Evolutionary conservation across 2,888 invertebrate genomes (phyloP).

Genomic region (Tetropium fuscum): DNA sequence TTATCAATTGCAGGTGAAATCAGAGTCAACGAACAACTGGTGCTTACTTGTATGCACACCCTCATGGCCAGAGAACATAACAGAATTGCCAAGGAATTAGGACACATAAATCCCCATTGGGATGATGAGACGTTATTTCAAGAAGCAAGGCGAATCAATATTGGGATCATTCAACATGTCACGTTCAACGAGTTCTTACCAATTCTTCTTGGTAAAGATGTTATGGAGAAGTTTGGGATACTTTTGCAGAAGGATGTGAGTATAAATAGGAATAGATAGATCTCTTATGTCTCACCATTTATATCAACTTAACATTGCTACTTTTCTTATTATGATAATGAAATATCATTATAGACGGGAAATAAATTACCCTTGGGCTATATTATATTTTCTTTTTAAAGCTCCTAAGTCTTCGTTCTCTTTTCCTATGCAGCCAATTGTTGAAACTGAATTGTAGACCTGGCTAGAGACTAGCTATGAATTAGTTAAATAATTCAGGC

Average conservation of each 20-base stretch:
- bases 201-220: slow-evolving; percentile 88
- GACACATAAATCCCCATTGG: slow-evolving; percentile 91
- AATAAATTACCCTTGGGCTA: no score
- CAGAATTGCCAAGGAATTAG: slow-evolving; percentile 80
- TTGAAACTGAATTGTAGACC: no score
- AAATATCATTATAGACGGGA: no score
- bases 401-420: no score
- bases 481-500: no score
- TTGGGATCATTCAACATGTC: slow-evolving; percentile 90
- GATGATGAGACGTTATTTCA: slow-evolving; percentile 93
- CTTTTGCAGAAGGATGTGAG: slow-evolving; percentile 82
- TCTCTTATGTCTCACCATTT: no score
- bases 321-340: no score
- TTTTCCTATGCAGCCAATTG: no score
- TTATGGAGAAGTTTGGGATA: slow-evolving; percentile 91
- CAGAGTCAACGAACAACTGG: slow-evolving; percentile 91
- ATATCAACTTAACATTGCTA: no score
- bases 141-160: slow-evolving; percentile 85
- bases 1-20: slow-evolving; percentile 82
- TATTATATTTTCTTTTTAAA: no score
- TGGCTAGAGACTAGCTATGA: no score
- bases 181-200: slow-evolving; percentile 93
- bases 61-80: slow-evolving; percentile 93
- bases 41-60: slow-evolving; percentile 92
- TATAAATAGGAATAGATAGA: no score